phyloP scores from a whole-genome alignment of 2,797 vertebrate species.

The Macroramphosus scolopax region DNA sequence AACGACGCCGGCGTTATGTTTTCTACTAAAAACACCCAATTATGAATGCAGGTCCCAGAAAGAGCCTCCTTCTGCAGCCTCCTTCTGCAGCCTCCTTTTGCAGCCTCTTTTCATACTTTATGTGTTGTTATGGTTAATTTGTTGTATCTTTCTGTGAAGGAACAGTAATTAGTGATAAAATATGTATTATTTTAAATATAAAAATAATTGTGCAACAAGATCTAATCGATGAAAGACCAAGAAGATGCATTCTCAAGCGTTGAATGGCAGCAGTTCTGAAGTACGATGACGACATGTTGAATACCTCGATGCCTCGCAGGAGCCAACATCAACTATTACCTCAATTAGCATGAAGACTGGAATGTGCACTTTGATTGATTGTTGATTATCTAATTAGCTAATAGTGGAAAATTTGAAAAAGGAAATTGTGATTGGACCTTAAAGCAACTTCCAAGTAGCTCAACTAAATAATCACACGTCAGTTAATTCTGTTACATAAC shows the following conservation, averaged over 20 bases:
- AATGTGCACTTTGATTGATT: constrained; percentile 64
- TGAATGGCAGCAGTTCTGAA: constrained; percentile 40
- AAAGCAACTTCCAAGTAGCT: constrained; percentile 33
- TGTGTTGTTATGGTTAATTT: too few relatives aligned
- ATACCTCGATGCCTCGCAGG: constrained; percentile 23
- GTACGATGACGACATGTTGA: constrained; percentile 31
- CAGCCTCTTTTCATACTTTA: too few relatives aligned
- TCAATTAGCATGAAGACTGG: constrained; percentile 49
- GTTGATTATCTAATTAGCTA: constrained; percentile 67
- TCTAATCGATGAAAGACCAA: constrained; percentile 18
- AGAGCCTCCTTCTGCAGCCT: too few relatives aligned
- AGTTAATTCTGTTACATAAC: constrained; percentile 52
- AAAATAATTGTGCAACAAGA: too few relatives aligned
- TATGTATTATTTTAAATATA: too few relatives aligned
- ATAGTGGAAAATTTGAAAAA: constrained; percentile 54
- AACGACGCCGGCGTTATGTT: too few relatives aligned
- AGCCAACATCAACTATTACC: constrained; percentile 72
- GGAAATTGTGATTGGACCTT: constrained; percentile 49
- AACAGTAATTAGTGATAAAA: too few relatives aligned
- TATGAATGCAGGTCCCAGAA: too few relatives aligned
- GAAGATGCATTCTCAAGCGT: constrained; percentile 19
- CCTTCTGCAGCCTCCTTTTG: too few relatives aligned
- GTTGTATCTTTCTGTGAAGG: too few relatives aligned
- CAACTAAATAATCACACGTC: constrained; percentile 47
- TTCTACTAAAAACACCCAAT: too few relatives aligned